phyloP scores from a whole-genome alignment of 1,140 invertebrate species.

The Pogonognathellus flavescens region DNA sequence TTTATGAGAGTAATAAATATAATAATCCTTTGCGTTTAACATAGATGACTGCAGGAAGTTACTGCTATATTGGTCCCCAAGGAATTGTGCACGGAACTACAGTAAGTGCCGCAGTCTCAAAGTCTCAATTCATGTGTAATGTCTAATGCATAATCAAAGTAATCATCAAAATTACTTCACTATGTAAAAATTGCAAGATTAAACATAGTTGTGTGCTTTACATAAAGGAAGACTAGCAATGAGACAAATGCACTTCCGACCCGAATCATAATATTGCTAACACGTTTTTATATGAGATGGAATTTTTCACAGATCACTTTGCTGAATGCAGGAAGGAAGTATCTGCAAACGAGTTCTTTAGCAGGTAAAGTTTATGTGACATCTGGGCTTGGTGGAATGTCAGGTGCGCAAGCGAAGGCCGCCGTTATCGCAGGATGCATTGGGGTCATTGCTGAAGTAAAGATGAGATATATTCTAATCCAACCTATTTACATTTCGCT shows the following conservation, averaged over 20 bases:
- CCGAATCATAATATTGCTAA: not conserved
- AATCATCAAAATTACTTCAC: no score
- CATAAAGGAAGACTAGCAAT: no score
- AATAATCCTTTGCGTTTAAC: not conserved
- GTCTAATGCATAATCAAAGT: not conserved
- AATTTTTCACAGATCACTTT: slow-evolving; percentile 74
- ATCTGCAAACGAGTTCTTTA: slow-evolving; percentile 73
- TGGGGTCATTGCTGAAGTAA: slow-evolving; percentile 79
- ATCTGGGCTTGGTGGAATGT: slow-evolving; percentile 80
- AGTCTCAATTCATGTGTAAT: slow-evolving; percentile 21
- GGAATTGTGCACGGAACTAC: slow-evolving; percentile 82
- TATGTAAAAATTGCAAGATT: no score
- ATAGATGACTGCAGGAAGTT: slow-evolving; percentile 78
- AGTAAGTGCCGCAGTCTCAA: slow-evolving; percentile 68
- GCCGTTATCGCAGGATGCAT: slow-evolving; percentile 78
- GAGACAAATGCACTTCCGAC: no score
- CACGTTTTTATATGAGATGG: slow-evolving; percentile 59
- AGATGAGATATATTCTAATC: slow-evolving; percentile 24
- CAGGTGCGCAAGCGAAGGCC: slow-evolving; percentile 73
- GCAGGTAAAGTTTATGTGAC: slow-evolving; percentile 77
- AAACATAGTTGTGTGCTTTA: no score
- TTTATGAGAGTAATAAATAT: slow-evolving; percentile 69
- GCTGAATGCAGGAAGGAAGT: slow-evolving; percentile 78
- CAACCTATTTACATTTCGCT: no score
- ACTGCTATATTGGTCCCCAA: slow-evolving; percentile 81